Evolutionary conservation across 2,888 invertebrate genomes (phyloP).

Genomic region (Spodoptera exigua): DNA sequence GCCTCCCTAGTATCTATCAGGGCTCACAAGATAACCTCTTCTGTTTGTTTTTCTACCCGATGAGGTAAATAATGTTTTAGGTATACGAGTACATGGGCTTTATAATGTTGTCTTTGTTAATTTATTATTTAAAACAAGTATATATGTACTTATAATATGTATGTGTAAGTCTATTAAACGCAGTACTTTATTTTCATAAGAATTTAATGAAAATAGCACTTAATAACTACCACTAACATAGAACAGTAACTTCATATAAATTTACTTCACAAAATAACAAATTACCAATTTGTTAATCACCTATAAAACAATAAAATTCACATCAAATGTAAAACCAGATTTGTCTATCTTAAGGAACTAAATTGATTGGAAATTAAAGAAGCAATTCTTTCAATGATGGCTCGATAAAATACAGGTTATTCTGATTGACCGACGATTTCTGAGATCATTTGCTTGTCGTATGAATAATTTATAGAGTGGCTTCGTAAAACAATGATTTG

Average conservation of each 20-base stretch:
- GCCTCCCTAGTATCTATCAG: conserved; percentile 19
- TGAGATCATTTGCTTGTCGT: conserved; percentile 48
- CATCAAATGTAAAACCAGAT: too few relatives aligned
- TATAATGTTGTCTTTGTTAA: too few relatives aligned
- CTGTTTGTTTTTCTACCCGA: conserved; percentile 34
- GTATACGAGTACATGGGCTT: too few relatives aligned
- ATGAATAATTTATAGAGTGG: conserved; percentile 61
- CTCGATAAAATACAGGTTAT: conserved; percentile 41
- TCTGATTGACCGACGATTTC: conserved; percentile 45
- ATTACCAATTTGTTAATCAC: too few relatives aligned
- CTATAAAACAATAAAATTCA: too few relatives aligned
- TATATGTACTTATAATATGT: too few relatives aligned
- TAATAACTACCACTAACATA: too few relatives aligned
- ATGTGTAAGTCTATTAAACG: too few relatives aligned
- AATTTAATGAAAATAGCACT: too few relatives aligned
- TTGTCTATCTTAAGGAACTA: too few relatives aligned
- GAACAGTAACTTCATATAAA: background rate
- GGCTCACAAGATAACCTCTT: conserved; percentile 30
- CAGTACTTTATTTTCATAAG: too few relatives aligned
- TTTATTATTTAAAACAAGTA: too few relatives aligned
- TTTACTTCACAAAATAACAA: background rate
- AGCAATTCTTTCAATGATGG: conserved; percentile 33
- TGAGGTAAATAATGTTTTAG: background rate
- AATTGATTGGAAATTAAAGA: conserved; percentile 13
- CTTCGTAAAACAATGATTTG: conserved; percentile 52